Evolutionary conservation across 2,113 vertebrate genomes (phyloP), one percentile per base, ranked within the genome.

Genomic region (Stictonetta naevosa): DNA sequence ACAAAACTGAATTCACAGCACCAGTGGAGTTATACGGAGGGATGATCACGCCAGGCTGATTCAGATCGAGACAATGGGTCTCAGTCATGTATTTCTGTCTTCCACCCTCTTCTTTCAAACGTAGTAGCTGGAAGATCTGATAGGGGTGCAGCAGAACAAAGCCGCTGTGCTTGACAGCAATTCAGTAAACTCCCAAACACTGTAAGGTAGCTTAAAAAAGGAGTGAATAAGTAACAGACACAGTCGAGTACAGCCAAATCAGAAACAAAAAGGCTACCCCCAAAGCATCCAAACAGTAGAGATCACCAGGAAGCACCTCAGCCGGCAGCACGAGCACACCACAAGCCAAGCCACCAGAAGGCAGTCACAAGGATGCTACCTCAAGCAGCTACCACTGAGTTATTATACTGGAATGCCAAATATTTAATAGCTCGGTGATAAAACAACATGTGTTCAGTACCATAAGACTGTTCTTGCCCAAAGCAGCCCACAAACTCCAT

Each of bases 371-470:
- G 63, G 79, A 86, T 78, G 69, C n/a, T 59, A 84, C 79, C 59
- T 86, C 55, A 55, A 80, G 56, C 13, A 90, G 52, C 68, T 38
- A 74, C 36, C 67, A 38, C 11, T 10, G 33, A 90, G 29, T 86
- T 92, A 67, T 75, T 88, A 64, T 7, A 38, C 73, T 83, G 90
- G 83, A 90, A 96, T 86, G 80, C 34, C 90, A 96, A 93, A 75
- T 79, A 97, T 94, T 83, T 85, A 55, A 84, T 50, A 40, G 83
- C 69, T 56, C 56, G 19, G 76, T 84, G 86, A 90, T 94, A 95
- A 94, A 96, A 95, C 82, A 94, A 92, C 88, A 76, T 67, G 71
- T 80, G 79, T 60, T 94, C 93, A 94, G 90, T 67, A 83, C 68
- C 76, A n/a, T 34, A 78, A 80, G 69, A 18, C 52, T 81, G 77